phyloP scores from a whole-genome alignment of 1,140 invertebrate genomes.

The Meloidogyne exigua region DNA sequence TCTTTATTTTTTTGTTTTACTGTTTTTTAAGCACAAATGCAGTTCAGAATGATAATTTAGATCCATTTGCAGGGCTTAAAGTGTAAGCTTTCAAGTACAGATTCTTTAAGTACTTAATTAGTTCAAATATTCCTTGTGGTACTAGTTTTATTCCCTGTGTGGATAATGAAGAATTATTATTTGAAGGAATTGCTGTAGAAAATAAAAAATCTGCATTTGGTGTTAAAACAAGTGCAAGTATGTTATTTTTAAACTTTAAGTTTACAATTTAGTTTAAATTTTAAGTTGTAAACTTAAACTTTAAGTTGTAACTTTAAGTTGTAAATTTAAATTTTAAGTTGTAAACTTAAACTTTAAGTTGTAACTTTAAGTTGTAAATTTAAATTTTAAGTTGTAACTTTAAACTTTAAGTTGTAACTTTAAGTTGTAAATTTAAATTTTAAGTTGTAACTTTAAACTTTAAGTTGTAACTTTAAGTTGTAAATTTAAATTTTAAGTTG shows the following conservation, averaged over 20 bases:
- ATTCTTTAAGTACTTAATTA: not conserved
- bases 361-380: no score
- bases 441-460: no score
- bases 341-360: no score
- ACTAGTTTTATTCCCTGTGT: constrained; percentile 54
- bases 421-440: not conserved
- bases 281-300: not conserved
- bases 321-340: no score
- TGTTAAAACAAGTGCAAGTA: constrained; percentile 13
- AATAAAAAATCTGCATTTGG: constrained; percentile 13
- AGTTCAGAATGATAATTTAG: not conserved
- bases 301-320: not conserved
- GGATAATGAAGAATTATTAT: constrained; percentile 29
- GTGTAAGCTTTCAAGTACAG: not conserved
- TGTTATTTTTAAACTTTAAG: no score
- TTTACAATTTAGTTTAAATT: no score
- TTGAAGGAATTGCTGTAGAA: constrained; percentile 6
- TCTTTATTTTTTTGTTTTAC: not conserved
- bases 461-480: no score
- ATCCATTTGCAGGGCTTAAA: not conserved
- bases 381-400: not conserved
- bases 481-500: no score
- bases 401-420: no score
- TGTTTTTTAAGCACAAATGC: not conserved
- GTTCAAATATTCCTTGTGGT: constrained; percentile 55